Percentiles rank a stretch among this genome's conserved stretches.
phyloP scores from a whole-genome alignment of 2,888 invertebrate species.

The Phoronis australis region DNA sequence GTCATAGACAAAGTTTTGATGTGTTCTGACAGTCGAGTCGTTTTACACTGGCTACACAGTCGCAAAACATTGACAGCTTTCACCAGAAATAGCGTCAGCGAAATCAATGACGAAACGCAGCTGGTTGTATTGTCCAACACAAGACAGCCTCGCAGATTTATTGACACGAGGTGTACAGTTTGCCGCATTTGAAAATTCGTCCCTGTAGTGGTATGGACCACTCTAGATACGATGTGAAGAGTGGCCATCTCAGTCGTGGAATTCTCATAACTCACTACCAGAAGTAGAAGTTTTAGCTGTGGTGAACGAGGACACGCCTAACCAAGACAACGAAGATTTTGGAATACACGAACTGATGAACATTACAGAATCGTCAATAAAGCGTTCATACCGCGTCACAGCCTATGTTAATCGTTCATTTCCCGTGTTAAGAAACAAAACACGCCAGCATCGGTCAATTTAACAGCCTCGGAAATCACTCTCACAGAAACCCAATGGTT shows the following conservation, averaged over 20 bases:
- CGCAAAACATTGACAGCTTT: not conserved
- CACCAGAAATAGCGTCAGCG: not conserved
- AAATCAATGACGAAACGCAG: not conserved
- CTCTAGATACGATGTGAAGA: no score
- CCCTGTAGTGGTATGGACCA: not conserved
- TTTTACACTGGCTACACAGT: not conserved
- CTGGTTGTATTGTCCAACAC: not conserved
- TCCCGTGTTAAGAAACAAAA: not conserved
- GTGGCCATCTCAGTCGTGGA: no score
- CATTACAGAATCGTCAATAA: no score
- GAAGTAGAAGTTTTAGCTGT: no score
- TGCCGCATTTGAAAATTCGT: not conserved
- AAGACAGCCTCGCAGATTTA: constrained; percentile 2
- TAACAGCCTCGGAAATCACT: not conserved
- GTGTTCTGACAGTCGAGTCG: not conserved
- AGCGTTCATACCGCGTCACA: no score
- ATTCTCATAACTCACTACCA: no score
- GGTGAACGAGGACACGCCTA: no score
- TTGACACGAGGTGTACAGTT: not conserved
- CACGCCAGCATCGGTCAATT: not conserved
- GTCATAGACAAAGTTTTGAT: no score
- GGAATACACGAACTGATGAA: no score
- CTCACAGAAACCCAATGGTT: not conserved
- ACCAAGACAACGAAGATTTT: no score
- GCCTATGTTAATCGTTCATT: no score